Base-by-base conservation (phyloP, 2,113 vertebrate genomes). In the Phylloscopus whistleri region DNA sequence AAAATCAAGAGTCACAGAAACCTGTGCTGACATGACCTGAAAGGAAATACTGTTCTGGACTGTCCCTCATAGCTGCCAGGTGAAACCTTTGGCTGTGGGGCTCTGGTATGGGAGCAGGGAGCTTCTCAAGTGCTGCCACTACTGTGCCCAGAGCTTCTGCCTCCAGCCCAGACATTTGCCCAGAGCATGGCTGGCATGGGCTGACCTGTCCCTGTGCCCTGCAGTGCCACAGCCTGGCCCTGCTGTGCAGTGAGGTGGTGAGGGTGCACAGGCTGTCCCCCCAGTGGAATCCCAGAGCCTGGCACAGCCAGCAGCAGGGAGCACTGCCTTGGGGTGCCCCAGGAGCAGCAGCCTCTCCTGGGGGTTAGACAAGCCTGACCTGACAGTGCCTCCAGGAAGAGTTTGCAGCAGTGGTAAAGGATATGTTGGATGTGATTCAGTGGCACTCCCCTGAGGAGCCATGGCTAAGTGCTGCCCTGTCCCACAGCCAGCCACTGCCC, bases 171-270 rank as follows among this genome's bases (percentile, higher is more conserved):
- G 10, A 27, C 20, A 31, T 27, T 43, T n/a, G 21, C n/a, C 28
- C 41, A 15, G 8, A 23, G 56, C 0, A 1, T 1, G 0, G 0
- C 46, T 33, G 16, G 46, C 26, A 9, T 3, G 5, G n/a, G 23
- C 59, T 27, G 4, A 7, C 26, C n/a, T 23, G 44, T 62, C 11
- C 31, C 51, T 0, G 0, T 49, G 52, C 48, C 37, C 49, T 62
- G 49, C 41, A 67, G 41, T 4, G 2, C n/a, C 46, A 8, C 22
- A 12, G 37, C 72, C 16, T 1, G 0, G 15, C 37, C 44, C 59
- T 2, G 1, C 12, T 51, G 56, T 75, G 35, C 73, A 43, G 4
- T 2, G 31, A 22, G 28, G 48, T 51, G 26, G 10, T 66, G 68
- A 73, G 37, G 28, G 18, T 64, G 33, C 3, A 8, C 69, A 72